phyloP scores from a whole-genome alignment of 2,888 invertebrate genomes.

The Odontothrips loti region DNA sequence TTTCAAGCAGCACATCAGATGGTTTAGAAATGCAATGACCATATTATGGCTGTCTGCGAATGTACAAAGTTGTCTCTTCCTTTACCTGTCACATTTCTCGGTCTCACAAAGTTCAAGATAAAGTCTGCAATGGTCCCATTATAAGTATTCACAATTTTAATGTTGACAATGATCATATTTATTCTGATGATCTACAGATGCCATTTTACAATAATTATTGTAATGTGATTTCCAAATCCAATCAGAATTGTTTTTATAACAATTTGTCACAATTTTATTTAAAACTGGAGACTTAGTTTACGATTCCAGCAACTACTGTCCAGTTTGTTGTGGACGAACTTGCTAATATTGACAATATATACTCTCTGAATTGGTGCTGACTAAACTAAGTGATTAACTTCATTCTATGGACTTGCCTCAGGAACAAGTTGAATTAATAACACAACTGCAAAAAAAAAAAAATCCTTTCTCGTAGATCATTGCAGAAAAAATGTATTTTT shows the following conservation, averaged over 20 bases:
- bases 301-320: neutral
- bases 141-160: no score
- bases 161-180: neutral
- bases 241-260: neutral
- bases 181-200: no score
- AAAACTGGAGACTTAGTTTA: neutral
- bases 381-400: no score
- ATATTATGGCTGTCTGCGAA: neutral
- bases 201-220: neutral
- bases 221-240: neutral
- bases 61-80: neutral
- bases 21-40: neutral
- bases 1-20: neutral
- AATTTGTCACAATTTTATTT: neutral
- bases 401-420: no score
- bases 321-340: neutral
- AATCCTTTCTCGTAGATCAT: no score
- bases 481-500: no score
- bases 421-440: no score
- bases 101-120: neutral
- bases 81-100: neutral
- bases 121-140: neutral
- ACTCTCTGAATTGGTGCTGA: no score
- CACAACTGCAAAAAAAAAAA: no score
- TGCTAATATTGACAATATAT: neutral